A percentile compares a stretch with the other conserved stretches of the same genome.
These are phyloP conservation scores for Eupithecia exiguata DNA, from an alignment of 2,888 invertebrate genomes.

Conservation along the genomic window DNA sequence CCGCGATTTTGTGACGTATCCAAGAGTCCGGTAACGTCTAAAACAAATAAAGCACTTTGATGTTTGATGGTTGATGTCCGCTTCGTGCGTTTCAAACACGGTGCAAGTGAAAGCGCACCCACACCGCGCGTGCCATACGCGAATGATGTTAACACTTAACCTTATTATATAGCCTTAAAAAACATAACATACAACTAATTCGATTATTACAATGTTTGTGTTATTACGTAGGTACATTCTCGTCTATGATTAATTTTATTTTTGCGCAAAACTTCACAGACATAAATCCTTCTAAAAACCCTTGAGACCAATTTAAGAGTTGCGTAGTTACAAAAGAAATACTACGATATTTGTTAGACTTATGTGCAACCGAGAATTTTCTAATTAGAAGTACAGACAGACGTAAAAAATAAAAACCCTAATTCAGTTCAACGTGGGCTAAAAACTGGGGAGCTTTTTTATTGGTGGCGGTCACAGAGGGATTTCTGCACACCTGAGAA, in stretches of 20 bases:
- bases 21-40: too few species aligned
- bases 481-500: constrained; percentile 66
- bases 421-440: constrained; percentile 8
- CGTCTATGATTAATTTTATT: constrained; percentile 17
- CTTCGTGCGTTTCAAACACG: too few species aligned
- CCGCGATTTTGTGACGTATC: too few species aligned
- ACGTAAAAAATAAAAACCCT: constrained; percentile 46
- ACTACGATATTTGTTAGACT: constrained; percentile 44
- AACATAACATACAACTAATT: background rate
- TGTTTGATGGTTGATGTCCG: too few species aligned
- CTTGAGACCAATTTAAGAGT: constrained; percentile 32
- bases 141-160: too few species aligned
- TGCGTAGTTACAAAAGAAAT: constrained; percentile 30
- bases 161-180: too few species aligned
- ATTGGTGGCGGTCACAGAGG: constrained; percentile 52
- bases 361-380: constrained; percentile 66
- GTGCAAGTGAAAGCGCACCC: too few species aligned
- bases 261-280: constrained; percentile 28
- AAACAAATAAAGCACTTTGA: too few species aligned
- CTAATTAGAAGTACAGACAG: constrained; percentile 74
- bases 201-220: background rate
- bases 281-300: constrained; percentile 28
- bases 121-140: too few species aligned
- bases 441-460: constrained; percentile 10
- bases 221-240: background rate